Conservation (phyloP, 2,888 invertebrate species). For the Lagria hirta region DNA sequence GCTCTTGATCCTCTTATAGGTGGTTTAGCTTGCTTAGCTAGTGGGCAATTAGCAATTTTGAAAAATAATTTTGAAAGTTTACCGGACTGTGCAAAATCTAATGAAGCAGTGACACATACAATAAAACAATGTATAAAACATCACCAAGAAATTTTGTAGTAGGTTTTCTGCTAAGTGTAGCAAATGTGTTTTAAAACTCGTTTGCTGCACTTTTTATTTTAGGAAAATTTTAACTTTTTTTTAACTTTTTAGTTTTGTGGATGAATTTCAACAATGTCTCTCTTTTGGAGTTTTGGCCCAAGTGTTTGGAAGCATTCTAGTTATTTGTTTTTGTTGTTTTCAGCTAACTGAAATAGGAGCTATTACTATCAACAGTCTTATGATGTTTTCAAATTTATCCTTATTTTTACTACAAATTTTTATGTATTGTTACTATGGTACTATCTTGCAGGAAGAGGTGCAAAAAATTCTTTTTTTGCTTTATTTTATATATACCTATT, state of each 20-base stretch:
- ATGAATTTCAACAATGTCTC: conserved; percentile 3
- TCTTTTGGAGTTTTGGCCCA: conserved; percentile 4
- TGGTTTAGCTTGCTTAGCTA: conserved; percentile 5
- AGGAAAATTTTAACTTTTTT: too few relatives aligned
- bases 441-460: conserved; percentile 7
- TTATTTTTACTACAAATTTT: conserved; percentile 6
- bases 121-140: too few relatives aligned
- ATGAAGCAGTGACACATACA: too few relatives aligned
- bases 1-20: conserved; percentile 9
- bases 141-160: too few relatives aligned
- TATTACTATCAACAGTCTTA: conserved; percentile 1
- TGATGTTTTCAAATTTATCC: not conserved
- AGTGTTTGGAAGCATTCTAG: not conserved
- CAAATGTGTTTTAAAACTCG: too few relatives aligned
- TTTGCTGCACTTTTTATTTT: too few relatives aligned
- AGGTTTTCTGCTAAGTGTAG: too few relatives aligned
- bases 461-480: not conserved
- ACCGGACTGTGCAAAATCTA: too few relatives aligned
- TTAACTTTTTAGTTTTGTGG: conserved; percentile 13
- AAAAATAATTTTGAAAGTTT: conserved; percentile 6
- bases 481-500: too few relatives aligned
- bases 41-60: conserved; percentile 4
- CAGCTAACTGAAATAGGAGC: conserved; percentile 1
- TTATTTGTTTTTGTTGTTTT: conserved; percentile 2
- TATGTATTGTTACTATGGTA: conserved; percentile 14